Evolutionary conservation across 2,797 vertebrate species (phyloP).

Genomic region (Smutsia temminckii): DNA sequence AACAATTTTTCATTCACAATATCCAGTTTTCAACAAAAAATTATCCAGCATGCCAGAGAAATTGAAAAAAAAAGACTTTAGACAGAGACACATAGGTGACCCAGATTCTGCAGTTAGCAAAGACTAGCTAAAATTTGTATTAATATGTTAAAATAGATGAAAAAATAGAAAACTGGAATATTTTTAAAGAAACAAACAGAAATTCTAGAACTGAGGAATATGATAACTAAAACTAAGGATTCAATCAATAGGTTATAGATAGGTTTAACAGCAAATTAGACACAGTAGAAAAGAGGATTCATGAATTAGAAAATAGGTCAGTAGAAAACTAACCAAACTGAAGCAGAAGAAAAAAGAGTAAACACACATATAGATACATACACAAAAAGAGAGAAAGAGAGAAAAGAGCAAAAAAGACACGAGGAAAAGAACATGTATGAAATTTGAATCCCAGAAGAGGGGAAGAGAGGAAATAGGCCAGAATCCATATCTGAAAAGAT

Average conservation of each 20-base stretch:
- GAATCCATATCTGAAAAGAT: background rate
- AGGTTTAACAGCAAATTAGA: conserved; percentile 6
- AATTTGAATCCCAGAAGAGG: background rate
- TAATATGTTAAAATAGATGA: background rate
- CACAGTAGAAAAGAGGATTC: conserved; percentile 19
- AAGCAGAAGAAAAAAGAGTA: background rate
- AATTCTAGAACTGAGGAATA: conserved; percentile 17
- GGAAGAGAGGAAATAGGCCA: background rate
- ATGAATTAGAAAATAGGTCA: background rate
- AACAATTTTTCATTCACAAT: background rate
- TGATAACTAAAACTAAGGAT: background rate
- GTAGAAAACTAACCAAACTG: conserved; percentile 17
- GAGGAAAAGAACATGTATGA: background rate
- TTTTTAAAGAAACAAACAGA: background rate
- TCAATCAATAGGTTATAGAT: background rate
- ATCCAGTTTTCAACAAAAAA: background rate
- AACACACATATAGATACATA: background rate
- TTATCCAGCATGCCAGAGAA: background rate
- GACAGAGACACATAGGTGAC: background rate
- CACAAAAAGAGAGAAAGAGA: background rate
- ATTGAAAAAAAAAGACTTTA: background rate
- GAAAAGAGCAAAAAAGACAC: background rate
- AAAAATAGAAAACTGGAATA: conserved; percentile 1
- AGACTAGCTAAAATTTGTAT: background rate
- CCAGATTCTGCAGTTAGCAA: background rate